A percentile compares a stretch with the other conserved stretches of the same genome.
These are phyloP conservation scores for Onychostruthus taczanowskii DNA, from an alignment of 2,113 vertebrate genomes.

Conservation along the genomic window DNA sequence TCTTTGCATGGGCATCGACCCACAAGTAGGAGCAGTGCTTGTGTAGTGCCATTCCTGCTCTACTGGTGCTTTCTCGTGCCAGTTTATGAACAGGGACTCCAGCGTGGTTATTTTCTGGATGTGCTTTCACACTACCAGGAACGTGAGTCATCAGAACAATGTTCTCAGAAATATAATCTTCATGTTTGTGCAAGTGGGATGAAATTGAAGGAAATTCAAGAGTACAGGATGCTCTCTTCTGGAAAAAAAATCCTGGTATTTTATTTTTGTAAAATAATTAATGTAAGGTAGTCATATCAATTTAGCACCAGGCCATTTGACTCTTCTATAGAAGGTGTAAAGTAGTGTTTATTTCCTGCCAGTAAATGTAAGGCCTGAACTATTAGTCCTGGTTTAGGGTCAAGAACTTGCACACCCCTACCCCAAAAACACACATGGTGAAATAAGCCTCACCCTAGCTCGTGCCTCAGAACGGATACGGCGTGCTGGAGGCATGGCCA, in stretches of 20 bases:
- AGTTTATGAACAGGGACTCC: background rate
- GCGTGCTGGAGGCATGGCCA: conserved; percentile 34
- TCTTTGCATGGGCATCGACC: background rate
- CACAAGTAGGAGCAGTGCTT: background rate
- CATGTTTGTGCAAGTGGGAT: conserved; percentile 26
- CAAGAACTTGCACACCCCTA: background rate
- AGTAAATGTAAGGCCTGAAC: background rate
- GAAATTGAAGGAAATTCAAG: conserved; percentile 24
- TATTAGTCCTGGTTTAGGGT: background rate
- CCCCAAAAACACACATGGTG: background rate
- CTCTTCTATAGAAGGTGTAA: conserved; percentile 24
- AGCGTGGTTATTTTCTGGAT: conserved; percentile 16
- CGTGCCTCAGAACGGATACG: conserved; percentile 41
- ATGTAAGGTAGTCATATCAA: background rate
- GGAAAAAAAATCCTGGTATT: background rate
- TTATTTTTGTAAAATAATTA: background rate
- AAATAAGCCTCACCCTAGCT: conserved; percentile 26
- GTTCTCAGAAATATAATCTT: conserved; percentile 40
- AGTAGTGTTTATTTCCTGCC: background rate
- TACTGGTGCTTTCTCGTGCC: background rate
- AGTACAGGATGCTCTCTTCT: conserved; percentile 8
- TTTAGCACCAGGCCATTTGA: background rate
- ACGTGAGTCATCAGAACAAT: conserved; percentile 43
- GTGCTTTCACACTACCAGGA: conserved; percentile 6
- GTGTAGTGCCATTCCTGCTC: background rate